phyloP scores from a whole-genome alignment of 1,140 invertebrate genomes.

The Nilaparvata lugens region DNA sequence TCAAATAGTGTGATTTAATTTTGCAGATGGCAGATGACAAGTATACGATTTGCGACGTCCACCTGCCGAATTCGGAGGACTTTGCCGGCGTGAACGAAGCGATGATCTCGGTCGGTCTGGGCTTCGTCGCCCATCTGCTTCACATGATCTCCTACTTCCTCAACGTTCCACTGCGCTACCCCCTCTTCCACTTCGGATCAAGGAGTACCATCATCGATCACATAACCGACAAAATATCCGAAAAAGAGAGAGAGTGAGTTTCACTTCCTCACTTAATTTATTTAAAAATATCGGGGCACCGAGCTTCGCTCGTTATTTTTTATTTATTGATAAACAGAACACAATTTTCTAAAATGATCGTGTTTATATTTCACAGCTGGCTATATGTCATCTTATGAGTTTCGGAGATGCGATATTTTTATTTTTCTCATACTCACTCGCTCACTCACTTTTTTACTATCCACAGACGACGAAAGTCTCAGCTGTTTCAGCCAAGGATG shows the following conservation, averaged over 20 bases:
- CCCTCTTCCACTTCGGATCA: conserved; percentile 64
- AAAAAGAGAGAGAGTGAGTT: conserved; percentile 64
- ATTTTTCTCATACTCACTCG: no score
- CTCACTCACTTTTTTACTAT: no score
- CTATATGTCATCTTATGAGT: no score
- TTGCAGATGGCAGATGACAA: conserved; percentile 43
- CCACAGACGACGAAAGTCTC: no score
- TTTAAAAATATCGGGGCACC: no score
- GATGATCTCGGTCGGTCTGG: conserved; percentile 63
- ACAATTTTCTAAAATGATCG: no score
- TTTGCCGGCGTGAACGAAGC: conserved; percentile 50
- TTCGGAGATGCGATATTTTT: no score
- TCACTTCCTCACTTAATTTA: no score
- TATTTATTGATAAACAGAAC: neutral
- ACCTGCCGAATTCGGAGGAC: conserved; percentile 63
- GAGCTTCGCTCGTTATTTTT: neutral
- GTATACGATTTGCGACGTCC: conserved; percentile 57
- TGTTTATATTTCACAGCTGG: no score
- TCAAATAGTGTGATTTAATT: no score
- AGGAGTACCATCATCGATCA: conserved; percentile 67
- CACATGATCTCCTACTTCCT: conserved; percentile 71
- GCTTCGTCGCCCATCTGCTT: conserved; percentile 70
- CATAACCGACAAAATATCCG: conserved; percentile 56
- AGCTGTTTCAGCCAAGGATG: no score
- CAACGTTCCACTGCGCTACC: conserved; percentile 71